These are phyloP conservation scores for Hyla sarda DNA, from an alignment of 2,113 vertebrate species.

Conservation along the genomic window DNA sequence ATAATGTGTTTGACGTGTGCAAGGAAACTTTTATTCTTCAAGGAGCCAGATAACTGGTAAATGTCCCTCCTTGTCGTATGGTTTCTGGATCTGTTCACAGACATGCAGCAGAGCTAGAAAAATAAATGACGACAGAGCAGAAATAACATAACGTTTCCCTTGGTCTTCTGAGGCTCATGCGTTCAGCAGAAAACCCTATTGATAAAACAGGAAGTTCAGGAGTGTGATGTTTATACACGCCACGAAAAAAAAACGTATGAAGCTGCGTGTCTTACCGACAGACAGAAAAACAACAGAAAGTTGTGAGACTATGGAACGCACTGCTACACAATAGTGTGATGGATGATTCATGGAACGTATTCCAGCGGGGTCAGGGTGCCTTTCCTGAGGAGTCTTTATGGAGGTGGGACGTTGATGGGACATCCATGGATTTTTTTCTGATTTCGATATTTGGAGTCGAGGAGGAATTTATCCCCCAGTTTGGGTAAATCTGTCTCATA, in stretches of 20 bases:
- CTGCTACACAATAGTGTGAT: too few species aligned
- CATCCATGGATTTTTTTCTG: too few species aligned
- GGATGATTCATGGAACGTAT: too few species aligned
- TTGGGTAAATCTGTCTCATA: too few species aligned
- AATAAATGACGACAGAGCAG: not conserved
- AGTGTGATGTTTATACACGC: not conserved
- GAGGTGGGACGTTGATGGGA: too few species aligned
- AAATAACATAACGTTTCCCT: not conserved
- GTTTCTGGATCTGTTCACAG: not conserved
- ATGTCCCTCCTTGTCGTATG: not conserved
- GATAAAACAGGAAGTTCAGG: slow-evolving; percentile 15
- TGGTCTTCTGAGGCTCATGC: not conserved
- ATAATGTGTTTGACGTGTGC: not conserved
- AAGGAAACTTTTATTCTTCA: not conserved
- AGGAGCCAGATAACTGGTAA: not conserved
- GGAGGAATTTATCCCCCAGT: too few species aligned
- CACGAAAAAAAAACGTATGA: not conserved
- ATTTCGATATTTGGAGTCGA: too few species aligned
- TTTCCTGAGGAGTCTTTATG: too few species aligned
- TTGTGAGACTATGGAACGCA: not conserved
- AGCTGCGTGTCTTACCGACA: not conserved
- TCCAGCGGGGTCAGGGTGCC: too few species aligned
- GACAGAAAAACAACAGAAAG: not conserved
- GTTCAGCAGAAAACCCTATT: not conserved
- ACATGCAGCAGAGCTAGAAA: not conserved